Evolutionary conservation across 2,113 vertebrate species (phyloP).

Genomic region (Taurulus bubalis): DNA sequence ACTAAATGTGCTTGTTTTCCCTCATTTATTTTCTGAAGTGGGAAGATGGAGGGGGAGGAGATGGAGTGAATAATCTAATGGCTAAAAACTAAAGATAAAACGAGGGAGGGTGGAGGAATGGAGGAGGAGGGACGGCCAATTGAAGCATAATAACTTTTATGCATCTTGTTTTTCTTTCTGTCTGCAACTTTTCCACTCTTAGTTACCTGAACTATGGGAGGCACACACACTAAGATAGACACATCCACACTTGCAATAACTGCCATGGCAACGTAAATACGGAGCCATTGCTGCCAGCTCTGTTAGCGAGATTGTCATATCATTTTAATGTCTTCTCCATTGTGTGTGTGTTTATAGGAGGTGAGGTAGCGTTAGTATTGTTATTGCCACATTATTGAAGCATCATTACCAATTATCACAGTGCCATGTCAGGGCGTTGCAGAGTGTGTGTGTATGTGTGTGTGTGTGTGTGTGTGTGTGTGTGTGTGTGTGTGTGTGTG

Average conservation of each 20-base stretch:
- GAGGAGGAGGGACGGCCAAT: slow-evolving; percentile 45
- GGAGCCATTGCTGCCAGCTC: slow-evolving; percentile 11
- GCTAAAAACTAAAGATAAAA: slow-evolving; percentile 59
- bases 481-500: slow-evolving; percentile 6
- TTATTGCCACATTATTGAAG: slow-evolving; percentile 45
- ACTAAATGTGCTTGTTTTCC: slow-evolving; percentile 72
- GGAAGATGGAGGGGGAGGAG: slow-evolving; percentile 57
- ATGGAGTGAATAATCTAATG: slow-evolving; percentile 54
- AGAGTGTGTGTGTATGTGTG: slow-evolving; percentile 1
- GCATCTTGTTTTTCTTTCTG: slow-evolving; percentile 61
- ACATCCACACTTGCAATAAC: slow-evolving; percentile 19
- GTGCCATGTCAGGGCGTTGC: slow-evolving; percentile 27
- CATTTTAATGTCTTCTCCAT: slow-evolving; percentile 20
- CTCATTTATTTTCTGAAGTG: slow-evolving; percentile 71
- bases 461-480: not conserved
- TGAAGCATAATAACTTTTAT: slow-evolving; percentile 61
- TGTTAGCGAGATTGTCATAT: slow-evolving; percentile 24
- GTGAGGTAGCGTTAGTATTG: slow-evolving; percentile 29
- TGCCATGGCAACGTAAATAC: slow-evolving; percentile 10
- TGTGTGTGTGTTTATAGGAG: slow-evolving; percentile 29
- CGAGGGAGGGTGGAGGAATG: slow-evolving; percentile 19
- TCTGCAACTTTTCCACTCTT: slow-evolving; percentile 47
- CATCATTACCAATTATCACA: slow-evolving; percentile 38
- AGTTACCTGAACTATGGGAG: slow-evolving; percentile 14
- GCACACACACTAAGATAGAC: slow-evolving; percentile 3